Evolutionary conservation across 1,140 invertebrate genomes (phyloP), one percentile per base, ranked within the genome.

Genomic region (Conus betulinus): DNA sequence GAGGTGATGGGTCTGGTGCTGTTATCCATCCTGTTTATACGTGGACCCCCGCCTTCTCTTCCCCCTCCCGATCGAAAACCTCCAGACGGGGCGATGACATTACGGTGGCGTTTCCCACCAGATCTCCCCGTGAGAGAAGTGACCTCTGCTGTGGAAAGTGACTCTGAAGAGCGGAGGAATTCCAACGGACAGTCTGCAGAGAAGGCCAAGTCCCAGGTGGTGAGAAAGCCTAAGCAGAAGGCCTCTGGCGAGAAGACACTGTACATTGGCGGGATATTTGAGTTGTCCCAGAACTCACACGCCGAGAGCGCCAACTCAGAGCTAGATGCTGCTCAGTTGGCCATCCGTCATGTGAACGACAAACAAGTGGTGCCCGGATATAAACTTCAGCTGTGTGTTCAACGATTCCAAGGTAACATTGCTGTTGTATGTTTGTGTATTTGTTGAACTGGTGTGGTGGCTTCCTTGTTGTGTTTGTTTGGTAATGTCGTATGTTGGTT

Each of bases 351-450:
- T 87, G 96, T 98, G 91, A 98, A 98, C 95, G 94, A 96, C 86
- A 96, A 96, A 90, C 94, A 87, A 7, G 89, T 98, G 83, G 95
- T 98, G 39, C 96, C 97, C 0, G 97, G 97, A 51, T 98, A 97
- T 92, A 96, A 95, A 57, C 95, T 98, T 60, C 96, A 97, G 88
- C 96, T 98, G n/a, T 81, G 95, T 97, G 89, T 96, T 97, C 91
- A 98, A 98, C 92, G 97, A 98, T 92, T 98, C 97, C 1, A 96
- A 97, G 97, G 97, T 98, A 96, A 95, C 55, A 15, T 20, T 60
- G 20, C 23, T n/a, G 23, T 17, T 84, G 53, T 60, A 51, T 84
- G 82, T 57, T 8, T 55, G 52, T 55, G 81, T 83, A 52, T 83
- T 51, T 5, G 39, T 81, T 81, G 79, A 15, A 27, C 23, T 10